phyloP scores from a whole-genome alignment of 1,140 invertebrate species.

The Drosophila subpulchrella region DNA sequence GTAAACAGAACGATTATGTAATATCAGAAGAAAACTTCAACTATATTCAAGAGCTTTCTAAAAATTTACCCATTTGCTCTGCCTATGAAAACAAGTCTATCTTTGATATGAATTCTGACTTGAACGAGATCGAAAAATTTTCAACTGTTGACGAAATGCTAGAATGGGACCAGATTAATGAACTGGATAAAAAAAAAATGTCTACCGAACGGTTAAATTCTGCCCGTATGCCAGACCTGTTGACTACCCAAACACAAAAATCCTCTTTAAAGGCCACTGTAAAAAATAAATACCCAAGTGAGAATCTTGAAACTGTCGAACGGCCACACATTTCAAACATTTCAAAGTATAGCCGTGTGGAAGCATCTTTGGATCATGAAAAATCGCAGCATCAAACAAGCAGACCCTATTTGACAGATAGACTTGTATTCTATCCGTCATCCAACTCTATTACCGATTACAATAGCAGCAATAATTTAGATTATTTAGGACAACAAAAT shows the following conservation, averaged over 20 bases:
- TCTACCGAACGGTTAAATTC: background rate
- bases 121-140: constrained; percentile 12
- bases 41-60: constrained; percentile 81
- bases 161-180: constrained; percentile 50
- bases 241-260: constrained; percentile 38
- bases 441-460: constrained; percentile 62
- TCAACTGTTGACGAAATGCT: constrained; percentile 64
- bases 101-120: constrained; percentile 47
- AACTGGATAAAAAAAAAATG: constrained; percentile 4
- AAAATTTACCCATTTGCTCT: constrained; percentile 83
- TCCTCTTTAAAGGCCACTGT: background rate
- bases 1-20: constrained; percentile 37
- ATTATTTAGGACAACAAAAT: constrained; percentile 49
- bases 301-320: background rate
- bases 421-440: constrained; percentile 76
- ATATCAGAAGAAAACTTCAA: constrained; percentile 79
- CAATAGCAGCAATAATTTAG: constrained; percentile 62
- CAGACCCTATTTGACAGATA: constrained; percentile 65
- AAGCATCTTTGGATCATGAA: constrained; percentile 40
- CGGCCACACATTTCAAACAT: background rate
- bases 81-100: constrained; percentile 83
- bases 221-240: constrained; percentile 61
- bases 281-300: background rate
- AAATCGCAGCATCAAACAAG: constrained; percentile 33
- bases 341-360: constrained; percentile 9